phyloP scores from a whole-genome alignment of 2,888 invertebrate genomes.

The Ophraella communa region DNA sequence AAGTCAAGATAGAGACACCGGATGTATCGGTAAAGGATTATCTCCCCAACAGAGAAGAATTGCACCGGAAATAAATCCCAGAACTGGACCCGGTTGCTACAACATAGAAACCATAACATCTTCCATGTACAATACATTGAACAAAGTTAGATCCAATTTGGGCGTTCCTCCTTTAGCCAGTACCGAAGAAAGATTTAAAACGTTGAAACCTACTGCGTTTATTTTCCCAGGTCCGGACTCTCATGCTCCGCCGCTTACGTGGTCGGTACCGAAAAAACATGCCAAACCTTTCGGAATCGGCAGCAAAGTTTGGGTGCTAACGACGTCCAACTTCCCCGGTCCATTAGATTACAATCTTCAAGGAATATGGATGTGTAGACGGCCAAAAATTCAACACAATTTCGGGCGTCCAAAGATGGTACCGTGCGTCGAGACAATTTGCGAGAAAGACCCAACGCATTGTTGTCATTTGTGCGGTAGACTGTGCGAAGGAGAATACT shows the following conservation, averaged over 20 bases:
- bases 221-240: too few relatives aligned
- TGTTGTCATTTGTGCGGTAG: slow-evolving; percentile 57
- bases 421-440: slow-evolving; percentile 59
- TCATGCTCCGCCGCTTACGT: too few relatives aligned
- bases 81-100: slow-evolving; percentile 47
- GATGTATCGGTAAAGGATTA: slow-evolving; percentile 47
- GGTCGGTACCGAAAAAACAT: too few relatives aligned
- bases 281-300: slow-evolving; percentile 47
- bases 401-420: slow-evolving; percentile 55
- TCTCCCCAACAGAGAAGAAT: slow-evolving; percentile 48
- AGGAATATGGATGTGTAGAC: slow-evolving; percentile 6
- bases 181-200: too few relatives aligned
- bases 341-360: slow-evolving; percentile 30
- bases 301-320: slow-evolving; percentile 20
- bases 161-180: slow-evolving; percentile 51
- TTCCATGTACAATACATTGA: slow-evolving; percentile 41
- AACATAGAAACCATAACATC: slow-evolving; percentile 43
- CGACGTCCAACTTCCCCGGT: slow-evolving; percentile 48
- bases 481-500: slow-evolving; percentile 61
- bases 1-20: slow-evolving; percentile 43
- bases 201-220: too few relatives aligned
- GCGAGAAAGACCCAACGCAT: slow-evolving; percentile 56
- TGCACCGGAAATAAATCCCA: slow-evolving; percentile 38
- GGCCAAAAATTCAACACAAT: slow-evolving; percentile 5
- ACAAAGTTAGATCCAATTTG: slow-evolving; percentile 50